These are phyloP conservation scores for Disparrhopalites patrizii DNA, from an alignment of 2,888 invertebrate species.

Conservation along the genomic window DNA sequence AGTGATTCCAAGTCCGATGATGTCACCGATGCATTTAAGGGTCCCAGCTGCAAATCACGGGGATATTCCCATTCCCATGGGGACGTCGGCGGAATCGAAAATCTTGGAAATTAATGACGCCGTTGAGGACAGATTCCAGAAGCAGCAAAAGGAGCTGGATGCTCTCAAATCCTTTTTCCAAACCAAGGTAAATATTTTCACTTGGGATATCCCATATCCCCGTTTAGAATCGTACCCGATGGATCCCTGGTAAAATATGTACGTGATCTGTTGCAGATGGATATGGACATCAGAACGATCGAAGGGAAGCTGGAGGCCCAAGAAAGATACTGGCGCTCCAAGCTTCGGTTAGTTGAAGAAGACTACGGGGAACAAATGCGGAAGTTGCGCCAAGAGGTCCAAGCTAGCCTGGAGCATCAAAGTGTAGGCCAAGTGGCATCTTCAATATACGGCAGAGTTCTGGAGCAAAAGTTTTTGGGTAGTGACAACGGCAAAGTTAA, in stretches of 20 bases:
- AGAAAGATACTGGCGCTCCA: constrained; percentile 37
- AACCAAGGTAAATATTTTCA: constrained; percentile 7
- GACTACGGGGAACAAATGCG: constrained; percentile 34
- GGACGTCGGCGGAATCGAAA: too few relatives aligned
- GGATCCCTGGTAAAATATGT: too few relatives aligned
- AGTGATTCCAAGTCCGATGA: background rate
- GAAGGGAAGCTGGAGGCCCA: constrained; percentile 34
- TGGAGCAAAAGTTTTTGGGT: too few relatives aligned
- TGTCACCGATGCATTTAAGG: background rate
- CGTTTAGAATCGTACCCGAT: too few relatives aligned
- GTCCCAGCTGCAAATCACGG: background rate
- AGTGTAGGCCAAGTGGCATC: too few relatives aligned
- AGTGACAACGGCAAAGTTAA: too few relatives aligned
- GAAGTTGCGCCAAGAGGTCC: constrained; percentile 33
- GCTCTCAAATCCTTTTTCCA: constrained; percentile 8
- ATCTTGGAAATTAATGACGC: background rate
- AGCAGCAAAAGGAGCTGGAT: constrained; percentile 20
- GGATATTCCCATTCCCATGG: too few relatives aligned
- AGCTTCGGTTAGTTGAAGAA: constrained; percentile 31
- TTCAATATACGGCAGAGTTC: too few relatives aligned
- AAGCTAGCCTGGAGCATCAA: too few relatives aligned
- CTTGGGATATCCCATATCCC: too few relatives aligned
- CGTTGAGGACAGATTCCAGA: constrained; percentile 16
- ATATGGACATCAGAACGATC: constrained; percentile 13
- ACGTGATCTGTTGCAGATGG: constrained; percentile 17